Conservation (phyloP, 2,113 vertebrate species). For the Engraulis encrasicolus region DNA sequence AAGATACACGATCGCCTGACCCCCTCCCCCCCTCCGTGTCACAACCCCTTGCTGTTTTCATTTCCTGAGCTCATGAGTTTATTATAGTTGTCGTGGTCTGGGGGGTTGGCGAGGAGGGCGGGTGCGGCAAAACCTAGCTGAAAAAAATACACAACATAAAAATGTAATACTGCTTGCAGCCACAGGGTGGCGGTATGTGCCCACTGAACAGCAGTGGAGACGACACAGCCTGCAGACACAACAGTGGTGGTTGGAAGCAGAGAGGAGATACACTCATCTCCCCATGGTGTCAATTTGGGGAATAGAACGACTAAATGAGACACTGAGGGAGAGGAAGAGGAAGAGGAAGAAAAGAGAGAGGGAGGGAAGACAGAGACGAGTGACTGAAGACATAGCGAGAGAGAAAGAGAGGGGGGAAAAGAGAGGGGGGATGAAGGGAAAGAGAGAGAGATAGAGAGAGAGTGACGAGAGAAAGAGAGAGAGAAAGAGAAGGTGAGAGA, state of each 20-base stretch:
- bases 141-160: background rate
- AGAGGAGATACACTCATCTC: background rate
- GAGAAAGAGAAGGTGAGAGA: background rate
- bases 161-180: background rate
- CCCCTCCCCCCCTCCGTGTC: background rate
- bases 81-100: background rate
- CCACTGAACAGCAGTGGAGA: background rate
- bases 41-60: background rate
- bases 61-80: background rate
- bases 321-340: background rate
- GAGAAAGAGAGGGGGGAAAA: too few relatives aligned
- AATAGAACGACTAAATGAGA: background rate
- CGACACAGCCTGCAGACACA: background rate
- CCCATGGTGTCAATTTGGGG: background rate
- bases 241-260: too few relatives aligned
- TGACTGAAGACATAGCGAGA: background rate
- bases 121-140: background rate
- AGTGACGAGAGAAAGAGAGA: background rate
- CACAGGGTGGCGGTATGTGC: conserved; percentile 32
- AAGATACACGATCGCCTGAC: too few relatives aligned
- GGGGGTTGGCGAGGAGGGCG: too few relatives aligned
- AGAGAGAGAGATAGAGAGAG: too few relatives aligned
- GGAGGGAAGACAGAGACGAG: background rate
- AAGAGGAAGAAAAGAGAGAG: too few relatives aligned
- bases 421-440: too few relatives aligned